Conservation (phyloP, 2,113 vertebrate species). For the Gymnobelideus leadbeateri region DNA sequence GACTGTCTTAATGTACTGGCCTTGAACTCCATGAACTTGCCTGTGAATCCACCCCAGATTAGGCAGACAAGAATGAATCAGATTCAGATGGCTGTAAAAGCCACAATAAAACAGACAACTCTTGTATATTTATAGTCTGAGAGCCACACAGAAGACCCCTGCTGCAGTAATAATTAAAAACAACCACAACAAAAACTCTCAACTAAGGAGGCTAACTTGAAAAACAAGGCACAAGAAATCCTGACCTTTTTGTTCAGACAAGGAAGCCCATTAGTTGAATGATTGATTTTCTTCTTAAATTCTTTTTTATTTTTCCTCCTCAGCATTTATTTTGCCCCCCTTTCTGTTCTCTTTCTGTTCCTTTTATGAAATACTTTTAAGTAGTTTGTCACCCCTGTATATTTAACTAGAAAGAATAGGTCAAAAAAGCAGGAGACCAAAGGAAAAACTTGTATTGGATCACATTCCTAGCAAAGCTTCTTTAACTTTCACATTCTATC, state of each 20-base stretch:
- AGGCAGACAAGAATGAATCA: conserved; percentile 73
- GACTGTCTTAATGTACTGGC: conserved; percentile 71
- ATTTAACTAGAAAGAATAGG: conserved; percentile 42
- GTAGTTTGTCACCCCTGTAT: conserved; percentile 60
- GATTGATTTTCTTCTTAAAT: conserved; percentile 67
- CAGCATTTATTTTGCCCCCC: conserved; percentile 40
- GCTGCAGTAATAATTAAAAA: conserved; percentile 61
- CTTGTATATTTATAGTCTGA: conserved; percentile 67
- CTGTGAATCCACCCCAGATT: conserved; percentile 71
- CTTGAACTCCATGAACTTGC: conserved; percentile 65
- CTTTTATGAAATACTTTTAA: conserved; percentile 50
- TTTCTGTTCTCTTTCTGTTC: conserved; percentile 48
- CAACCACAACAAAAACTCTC: conserved; percentile 51
- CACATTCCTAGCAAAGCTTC: conserved; percentile 48
- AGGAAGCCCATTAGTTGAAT: conserved; percentile 74
- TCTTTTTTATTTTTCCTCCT: conserved; percentile 41
- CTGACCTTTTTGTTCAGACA: conserved; percentile 68
- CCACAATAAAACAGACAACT: conserved; percentile 70
- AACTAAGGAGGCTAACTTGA: conserved; percentile 60
- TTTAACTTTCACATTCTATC: conserved; percentile 37
- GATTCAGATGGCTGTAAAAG: conserved; percentile 68
- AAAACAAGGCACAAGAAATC: conserved; percentile 58
- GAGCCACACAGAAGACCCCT: conserved; percentile 47
- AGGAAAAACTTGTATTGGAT: conserved; percentile 53
- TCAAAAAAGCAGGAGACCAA: conserved; percentile 38